These are phyloP conservation scores for Lophura nycthemera DNA, from an alignment of 2,113 vertebrate species.

Conservation along the genomic window DNA sequence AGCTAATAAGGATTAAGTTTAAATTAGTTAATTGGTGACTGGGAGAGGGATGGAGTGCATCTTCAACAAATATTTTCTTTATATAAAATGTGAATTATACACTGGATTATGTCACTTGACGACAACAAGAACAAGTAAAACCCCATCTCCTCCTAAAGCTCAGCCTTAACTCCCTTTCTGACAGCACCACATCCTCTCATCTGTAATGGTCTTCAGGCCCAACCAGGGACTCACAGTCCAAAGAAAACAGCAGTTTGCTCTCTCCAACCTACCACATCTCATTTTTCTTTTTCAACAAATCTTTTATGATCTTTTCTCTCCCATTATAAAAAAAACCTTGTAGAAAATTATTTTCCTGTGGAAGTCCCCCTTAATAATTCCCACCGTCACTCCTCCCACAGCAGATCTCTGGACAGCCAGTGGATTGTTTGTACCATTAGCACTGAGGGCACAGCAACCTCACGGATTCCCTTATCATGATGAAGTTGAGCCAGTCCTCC, in stretches of 20 bases:
- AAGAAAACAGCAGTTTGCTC: background rate
- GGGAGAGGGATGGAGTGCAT: background rate
- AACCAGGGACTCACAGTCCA: rapidly evolving
- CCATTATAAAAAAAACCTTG: background rate
- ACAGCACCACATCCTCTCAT: background rate
- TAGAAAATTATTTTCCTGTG: background rate
- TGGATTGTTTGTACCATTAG: background rate
- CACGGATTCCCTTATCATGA: background rate
- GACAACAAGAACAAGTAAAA: background rate
- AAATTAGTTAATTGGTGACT: background rate
- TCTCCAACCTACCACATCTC: background rate
- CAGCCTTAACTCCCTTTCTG: background rate
- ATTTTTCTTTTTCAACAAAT: background rate
- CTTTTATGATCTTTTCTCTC: rapidly evolving
- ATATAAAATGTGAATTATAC: background rate
- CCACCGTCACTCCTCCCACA: rapidly evolving
- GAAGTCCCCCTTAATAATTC: background rate
- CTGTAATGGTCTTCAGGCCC: background rate
- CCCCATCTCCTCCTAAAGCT: background rate
- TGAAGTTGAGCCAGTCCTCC: background rate
- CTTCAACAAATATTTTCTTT: background rate
- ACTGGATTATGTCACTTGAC: background rate
- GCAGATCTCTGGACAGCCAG: background rate
- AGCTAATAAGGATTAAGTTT: background rate
- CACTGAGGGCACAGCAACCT: background rate